phyloP scores from a whole-genome alignment of 2,113 vertebrate species.

The Tinamus guttatus region DNA sequence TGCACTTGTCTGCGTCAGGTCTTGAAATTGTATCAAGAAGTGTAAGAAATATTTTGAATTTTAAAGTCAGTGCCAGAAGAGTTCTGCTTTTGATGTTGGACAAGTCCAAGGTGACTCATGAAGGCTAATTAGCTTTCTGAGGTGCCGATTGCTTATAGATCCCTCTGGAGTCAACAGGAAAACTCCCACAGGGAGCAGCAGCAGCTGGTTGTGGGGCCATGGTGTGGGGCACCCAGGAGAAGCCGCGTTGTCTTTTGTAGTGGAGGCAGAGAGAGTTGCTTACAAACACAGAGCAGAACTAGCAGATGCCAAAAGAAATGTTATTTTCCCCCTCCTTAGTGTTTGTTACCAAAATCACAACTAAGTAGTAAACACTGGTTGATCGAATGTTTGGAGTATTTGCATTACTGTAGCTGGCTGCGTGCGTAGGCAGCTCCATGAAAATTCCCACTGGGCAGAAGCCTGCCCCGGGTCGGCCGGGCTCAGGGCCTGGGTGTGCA shows the following conservation, averaged over 20 bases:
- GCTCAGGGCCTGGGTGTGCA: neutral
- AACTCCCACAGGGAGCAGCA: neutral
- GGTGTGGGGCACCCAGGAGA: conserved; percentile 31
- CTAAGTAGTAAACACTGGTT: neutral
- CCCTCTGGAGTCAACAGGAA: conserved; percentile 21
- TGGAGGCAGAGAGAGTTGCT: conserved; percentile 37
- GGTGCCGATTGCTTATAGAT: conserved; percentile 14
- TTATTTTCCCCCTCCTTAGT: conserved; percentile 22
- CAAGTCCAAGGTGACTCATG: conserved; percentile 28
- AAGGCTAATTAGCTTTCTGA: conserved; percentile 60
- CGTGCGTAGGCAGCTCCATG: neutral
- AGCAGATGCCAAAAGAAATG: conserved; percentile 6
- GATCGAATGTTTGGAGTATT: neutral
- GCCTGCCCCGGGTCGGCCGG: neutral
- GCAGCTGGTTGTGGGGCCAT: too few relatives aligned
- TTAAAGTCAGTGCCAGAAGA: neutral
- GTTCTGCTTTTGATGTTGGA: conserved; percentile 5
- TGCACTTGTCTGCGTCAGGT: neutral
- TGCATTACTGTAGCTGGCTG: neutral
- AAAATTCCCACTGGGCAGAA: neutral
- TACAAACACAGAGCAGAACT: conserved; percentile 48
- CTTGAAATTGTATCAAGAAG: neutral
- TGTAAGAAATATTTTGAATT: neutral
- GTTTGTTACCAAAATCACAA: conserved; percentile 26
- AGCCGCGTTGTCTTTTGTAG: conserved; percentile 28